Conservation (phyloP, 2,888 invertebrate genomes). For the Nomada fabriciana region DNA sequence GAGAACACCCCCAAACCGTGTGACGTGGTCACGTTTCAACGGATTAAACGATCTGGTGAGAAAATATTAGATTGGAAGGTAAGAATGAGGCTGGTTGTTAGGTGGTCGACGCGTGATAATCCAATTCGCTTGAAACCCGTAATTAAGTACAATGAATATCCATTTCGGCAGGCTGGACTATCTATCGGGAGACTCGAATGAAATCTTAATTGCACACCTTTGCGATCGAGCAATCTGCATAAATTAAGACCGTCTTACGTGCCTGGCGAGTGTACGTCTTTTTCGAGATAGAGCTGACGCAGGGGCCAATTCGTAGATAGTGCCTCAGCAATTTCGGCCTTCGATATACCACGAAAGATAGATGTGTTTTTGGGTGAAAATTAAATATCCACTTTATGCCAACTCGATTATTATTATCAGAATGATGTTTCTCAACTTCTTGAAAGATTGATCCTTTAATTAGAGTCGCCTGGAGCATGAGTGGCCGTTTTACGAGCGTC, state of each 20-base stretch:
- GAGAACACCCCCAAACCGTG: neutral
- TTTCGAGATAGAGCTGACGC: conserved; percentile 29
- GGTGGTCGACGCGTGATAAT: conserved; percentile 53
- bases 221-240: conserved; percentile 76
- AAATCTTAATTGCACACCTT: conserved; percentile 78
- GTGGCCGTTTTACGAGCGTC: too few relatives aligned
- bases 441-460: neutral
- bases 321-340: conserved; percentile 18
- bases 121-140: conserved; percentile 63
- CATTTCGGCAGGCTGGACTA: conserved; percentile 66
- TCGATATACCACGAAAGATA: conserved; percentile 8
- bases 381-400: conserved; percentile 2
- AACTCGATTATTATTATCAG: neutral
- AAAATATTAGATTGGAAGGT: conserved; percentile 35
- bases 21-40: conserved; percentile 44
- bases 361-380: conserved; percentile 11
- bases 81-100: conserved; percentile 61
- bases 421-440: neutral
- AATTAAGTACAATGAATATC: conserved; percentile 77
- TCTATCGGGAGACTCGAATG: conserved; percentile 73
- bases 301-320: conserved; percentile 12
- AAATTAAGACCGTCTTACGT: conserved; percentile 69
- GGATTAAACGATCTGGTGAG: conserved; percentile 51
- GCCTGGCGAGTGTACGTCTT: conserved; percentile 48
- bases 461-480: neutral